Base-by-base conservation (phyloP, 2,797 vertebrate species). In the Hephaestus fuliginosus region DNA sequence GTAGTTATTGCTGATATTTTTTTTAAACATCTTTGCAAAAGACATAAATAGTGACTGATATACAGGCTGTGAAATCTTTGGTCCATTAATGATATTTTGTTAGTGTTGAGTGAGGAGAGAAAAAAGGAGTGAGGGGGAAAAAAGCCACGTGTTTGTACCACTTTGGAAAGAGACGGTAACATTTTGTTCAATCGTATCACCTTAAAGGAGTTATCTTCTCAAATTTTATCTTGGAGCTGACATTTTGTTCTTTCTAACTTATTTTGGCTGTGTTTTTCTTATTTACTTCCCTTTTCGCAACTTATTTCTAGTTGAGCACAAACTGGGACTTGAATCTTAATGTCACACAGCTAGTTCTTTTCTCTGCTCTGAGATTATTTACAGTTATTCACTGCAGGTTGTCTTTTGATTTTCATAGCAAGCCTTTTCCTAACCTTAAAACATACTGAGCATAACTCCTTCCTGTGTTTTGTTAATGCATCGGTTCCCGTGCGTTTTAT, bases 401-500 rank as follows among this genome's bases (percentile, higher is more conserved):
- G 46, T 63, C 20, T 33, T 75, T 43, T 28, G 53, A 53, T 72
- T 75, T 51, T 78, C 57, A 78, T 46, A 70, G 62, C 56, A 48
- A 67, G 43, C 65, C 67, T 68, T 74, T 53, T 74, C 51, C 22
- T 74, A 53, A 53, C 78, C 64, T 75, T 83, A 70, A 82, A 84
- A 80, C 52, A 68, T 8, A 65, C 69, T 48, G 66, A 76, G 58
- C 43, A 36, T 41, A 82, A 52, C 66, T 65, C 56, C 79, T 83
- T 36, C 55, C 58, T 75, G 60, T 88, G 80, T 86, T 92, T 86
- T 88, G 77, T 81, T 80, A 89, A 86, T 82, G 62, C 76, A 74
- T 51, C 20, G 30, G 44, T 86, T 80, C 83, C 76, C 18, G 44
- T 84, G 78, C 83, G 80, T 81, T 80, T 80, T 83, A 87, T 89